These are phyloP conservation scores for Ptychobarbus kaznakovi DNA, from an alignment of 2,797 vertebrate species.

Conservation along the genomic window DNA sequence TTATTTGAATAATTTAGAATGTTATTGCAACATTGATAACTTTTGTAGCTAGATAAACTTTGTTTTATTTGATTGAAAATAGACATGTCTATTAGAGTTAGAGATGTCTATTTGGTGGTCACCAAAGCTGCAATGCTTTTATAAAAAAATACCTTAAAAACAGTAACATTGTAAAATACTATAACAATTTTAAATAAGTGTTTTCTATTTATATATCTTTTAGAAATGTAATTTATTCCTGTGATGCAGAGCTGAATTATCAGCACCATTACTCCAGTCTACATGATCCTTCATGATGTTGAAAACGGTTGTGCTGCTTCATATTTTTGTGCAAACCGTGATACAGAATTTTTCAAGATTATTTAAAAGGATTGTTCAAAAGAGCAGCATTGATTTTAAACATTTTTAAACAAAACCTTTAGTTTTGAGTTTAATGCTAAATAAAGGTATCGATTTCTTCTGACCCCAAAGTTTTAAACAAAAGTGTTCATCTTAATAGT, in stretches of 20 bases:
- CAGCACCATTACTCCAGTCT: neutral
- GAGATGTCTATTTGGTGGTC: too few species aligned
- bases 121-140: too few species aligned
- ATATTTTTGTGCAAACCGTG: neutral
- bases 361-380: neutral
- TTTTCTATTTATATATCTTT: neutral
- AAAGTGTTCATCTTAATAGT: neutral
- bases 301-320: neutral
- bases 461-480: neutral
- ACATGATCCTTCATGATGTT: neutral
- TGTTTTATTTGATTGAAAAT: too few species aligned
- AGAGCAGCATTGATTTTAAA: neutral
- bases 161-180: neutral
- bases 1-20: too few species aligned
- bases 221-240: neutral
- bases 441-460: neutral
- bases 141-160: neutral
- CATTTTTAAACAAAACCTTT: neutral
- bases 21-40: too few species aligned
- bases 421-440: neutral
- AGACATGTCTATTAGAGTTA: too few species aligned
- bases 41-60: too few species aligned
- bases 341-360: too few species aligned
- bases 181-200: neutral
- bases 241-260: neutral